A percentile compares a stretch with the other conserved stretches of the same genome.
phyloP scores from a whole-genome alignment of 2,888 invertebrate species.

The Sisyra terminalis region DNA sequence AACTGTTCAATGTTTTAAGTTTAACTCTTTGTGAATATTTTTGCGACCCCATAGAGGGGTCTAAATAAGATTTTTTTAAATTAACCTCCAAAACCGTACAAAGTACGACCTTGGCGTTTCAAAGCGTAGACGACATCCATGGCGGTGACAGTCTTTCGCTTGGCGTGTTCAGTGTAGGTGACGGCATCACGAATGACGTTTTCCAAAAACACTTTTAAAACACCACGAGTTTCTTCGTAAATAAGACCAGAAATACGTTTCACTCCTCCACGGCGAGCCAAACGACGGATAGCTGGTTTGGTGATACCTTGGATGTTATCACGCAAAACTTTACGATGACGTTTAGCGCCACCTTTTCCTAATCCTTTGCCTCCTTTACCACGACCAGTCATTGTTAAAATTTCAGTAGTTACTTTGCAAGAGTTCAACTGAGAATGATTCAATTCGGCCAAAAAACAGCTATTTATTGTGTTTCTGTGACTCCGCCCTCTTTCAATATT shows the following conservation, averaged over 20 bases:
- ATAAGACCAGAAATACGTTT: constrained; percentile 22
- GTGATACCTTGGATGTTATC: constrained; percentile 71
- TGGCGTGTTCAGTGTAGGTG: constrained; percentile 75
- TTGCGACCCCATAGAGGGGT: too few relatives aligned
- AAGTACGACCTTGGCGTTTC: constrained; percentile 63
- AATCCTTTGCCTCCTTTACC: constrained; percentile 66
- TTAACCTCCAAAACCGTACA: constrained; percentile 47
- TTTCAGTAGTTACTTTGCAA: not conserved
- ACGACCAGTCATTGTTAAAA: constrained; percentile 49
- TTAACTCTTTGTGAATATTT: too few relatives aligned
- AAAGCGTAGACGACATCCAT: constrained; percentile 82
- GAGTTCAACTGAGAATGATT: constrained; percentile 1
- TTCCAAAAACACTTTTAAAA: constrained; percentile 48
- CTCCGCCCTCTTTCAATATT: too few relatives aligned
- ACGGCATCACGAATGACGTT: constrained; percentile 75
- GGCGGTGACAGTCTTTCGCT: constrained; percentile 74
- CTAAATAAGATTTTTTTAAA: too few relatives aligned
- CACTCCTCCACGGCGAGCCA: constrained; percentile 42
- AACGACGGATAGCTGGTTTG: constrained; percentile 58
- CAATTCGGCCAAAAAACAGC: too few relatives aligned
- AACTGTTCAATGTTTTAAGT: too few relatives aligned
- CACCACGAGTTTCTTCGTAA: constrained; percentile 17
- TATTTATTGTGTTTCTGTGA: too few relatives aligned
- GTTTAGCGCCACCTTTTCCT: constrained; percentile 67
- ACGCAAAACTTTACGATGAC: constrained; percentile 62